Evolutionary conservation across 37 sponge, comb jelly and placozoan genomes (phyloP), one percentile per base, ranked within the genome.

Genomic region (Haliclona indistincta): DNA sequence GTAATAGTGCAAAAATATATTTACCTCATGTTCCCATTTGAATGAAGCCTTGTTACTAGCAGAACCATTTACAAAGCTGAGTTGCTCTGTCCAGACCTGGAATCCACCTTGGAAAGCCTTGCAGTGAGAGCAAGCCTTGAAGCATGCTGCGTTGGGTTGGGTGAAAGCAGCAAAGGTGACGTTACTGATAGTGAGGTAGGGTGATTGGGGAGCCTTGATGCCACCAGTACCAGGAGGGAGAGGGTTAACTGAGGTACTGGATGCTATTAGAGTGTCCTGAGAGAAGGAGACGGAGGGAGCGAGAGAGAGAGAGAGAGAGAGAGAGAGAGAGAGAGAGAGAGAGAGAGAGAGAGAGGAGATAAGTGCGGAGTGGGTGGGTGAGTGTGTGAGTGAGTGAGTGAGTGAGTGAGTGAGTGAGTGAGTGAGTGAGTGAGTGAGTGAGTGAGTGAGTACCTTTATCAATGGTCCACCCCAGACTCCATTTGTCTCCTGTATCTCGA

Each of bases 81-180:
- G 64, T 11, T 66, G 37, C 36, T 92, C 82, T 47, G 86, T 82
- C 78, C 87, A 78, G 22, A 85, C 89, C 64, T 89, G 80, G 51
- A 89, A 92, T 1, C 96, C 96, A 61, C 96, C 96, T 52, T 96
- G 93, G 11, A 74, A 56, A 0, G 67, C 66, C 44, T 89, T 89
- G 36, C 96, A 96, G 13, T 92, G 87, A 0, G 96, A 96, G 44
- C 96, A 96, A 1, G 96, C 96, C 39, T 77, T 71, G 39, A 96
- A 70, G 63, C 90, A 86, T 23, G 63, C 64, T 8, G 76, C 73
- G 2, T 33, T 44, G 1, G 42, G 13, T 2, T 42, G 15, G 74
- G 92, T 77, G 77, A 96, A 96, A 73, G 87, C 87, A 20, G 74
- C 90, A 82, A 96, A 92, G 13, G 93, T 92, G 11, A 96, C 96